Percentiles rank a stretch among this genome's conserved stretches.
Evolutionary conservation across 2,888 invertebrate genomes (phyloP).

Genomic region (Drosophila neutralis): DNA sequence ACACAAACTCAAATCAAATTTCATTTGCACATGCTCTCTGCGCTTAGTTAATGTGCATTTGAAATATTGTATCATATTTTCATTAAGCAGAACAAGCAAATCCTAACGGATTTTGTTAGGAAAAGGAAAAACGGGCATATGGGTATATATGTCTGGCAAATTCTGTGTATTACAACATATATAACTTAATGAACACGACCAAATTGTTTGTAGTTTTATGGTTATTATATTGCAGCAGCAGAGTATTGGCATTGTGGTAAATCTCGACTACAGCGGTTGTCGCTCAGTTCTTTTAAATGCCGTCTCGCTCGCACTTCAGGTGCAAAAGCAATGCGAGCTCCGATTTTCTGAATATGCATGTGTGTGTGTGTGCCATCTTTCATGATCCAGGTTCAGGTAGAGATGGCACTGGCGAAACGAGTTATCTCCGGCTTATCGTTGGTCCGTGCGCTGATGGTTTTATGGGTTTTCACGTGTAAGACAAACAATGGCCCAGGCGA

Average conservation of each 20-base stretch:
- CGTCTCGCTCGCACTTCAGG: constrained; percentile 28
- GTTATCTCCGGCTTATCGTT: constrained; percentile 67
- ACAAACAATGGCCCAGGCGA: constrained; percentile 63
- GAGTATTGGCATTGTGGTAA: not conserved
- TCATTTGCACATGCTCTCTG: constrained; percentile 27
- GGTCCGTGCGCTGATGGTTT: constrained; percentile 67
- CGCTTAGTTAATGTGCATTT: constrained; percentile 43
- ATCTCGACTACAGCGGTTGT: not conserved
- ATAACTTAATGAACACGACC: not conserved
- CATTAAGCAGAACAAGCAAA: constrained; percentile 39
- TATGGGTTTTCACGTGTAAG: constrained; percentile 60
- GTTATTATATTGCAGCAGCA: not conserved
- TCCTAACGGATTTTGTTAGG: constrained; percentile 37
- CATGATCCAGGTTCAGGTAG: constrained; percentile 34
- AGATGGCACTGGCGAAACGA: constrained; percentile 46
- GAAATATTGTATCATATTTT: constrained; percentile 34
- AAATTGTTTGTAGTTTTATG: not conserved
- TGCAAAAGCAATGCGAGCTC: constrained; percentile 14
- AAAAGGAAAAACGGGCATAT: not conserved
- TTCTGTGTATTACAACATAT: not conserved
- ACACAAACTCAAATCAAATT: constrained; percentile 33
- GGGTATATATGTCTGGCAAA: not conserved
- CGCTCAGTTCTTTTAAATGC: not conserved
- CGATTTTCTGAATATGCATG: constrained; percentile 10
- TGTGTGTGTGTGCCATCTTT: not conserved